Evolutionary conservation across 2,888 invertebrate species (phyloP).

Genomic region (Drosophila silvestris): DNA sequence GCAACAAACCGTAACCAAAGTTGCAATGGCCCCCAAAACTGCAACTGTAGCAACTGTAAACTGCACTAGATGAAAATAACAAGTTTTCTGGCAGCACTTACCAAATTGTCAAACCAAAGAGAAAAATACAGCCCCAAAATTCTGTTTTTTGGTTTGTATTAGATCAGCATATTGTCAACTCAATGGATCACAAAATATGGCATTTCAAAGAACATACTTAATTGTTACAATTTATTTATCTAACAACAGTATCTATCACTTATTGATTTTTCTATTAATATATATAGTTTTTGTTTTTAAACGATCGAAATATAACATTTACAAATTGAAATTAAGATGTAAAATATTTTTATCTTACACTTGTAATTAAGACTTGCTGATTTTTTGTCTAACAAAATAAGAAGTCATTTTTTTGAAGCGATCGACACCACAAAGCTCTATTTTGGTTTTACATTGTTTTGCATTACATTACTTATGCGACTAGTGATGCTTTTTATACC

Average conservation of each 20-base stretch:
- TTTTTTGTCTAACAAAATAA: not conserved
- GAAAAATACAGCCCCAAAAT: slow-evolving; percentile 8
- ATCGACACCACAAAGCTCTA: not conserved
- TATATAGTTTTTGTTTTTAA: not conserved
- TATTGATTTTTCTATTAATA: not conserved
- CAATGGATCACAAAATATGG: not conserved
- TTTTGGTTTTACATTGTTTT: not conserved
- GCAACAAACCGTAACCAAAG: slow-evolving; percentile 64
- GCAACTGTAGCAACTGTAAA: slow-evolving; percentile 22
- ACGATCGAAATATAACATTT: not conserved
- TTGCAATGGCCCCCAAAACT: slow-evolving; percentile 54
- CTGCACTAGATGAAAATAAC: slow-evolving; percentile 18
- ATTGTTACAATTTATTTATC: not conserved
- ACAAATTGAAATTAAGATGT: not conserved
- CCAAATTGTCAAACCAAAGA: slow-evolving; percentile 51
- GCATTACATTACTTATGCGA: not conserved
- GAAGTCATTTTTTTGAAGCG: not conserved
- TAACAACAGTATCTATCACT: not conserved
- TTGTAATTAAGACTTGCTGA: not conserved
- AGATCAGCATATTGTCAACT: not conserved
- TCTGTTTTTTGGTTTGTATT: slow-evolving; percentile 1
- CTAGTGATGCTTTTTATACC: not conserved
- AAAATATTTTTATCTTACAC: not conserved
- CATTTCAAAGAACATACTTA: not conserved
- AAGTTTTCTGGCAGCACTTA: slow-evolving; percentile 43